A percentile compares a stretch with the other conserved stretches of the same genome.
Conservation (phyloP, 2,113 vertebrate species). For the Embiotoca jacksoni region DNA sequence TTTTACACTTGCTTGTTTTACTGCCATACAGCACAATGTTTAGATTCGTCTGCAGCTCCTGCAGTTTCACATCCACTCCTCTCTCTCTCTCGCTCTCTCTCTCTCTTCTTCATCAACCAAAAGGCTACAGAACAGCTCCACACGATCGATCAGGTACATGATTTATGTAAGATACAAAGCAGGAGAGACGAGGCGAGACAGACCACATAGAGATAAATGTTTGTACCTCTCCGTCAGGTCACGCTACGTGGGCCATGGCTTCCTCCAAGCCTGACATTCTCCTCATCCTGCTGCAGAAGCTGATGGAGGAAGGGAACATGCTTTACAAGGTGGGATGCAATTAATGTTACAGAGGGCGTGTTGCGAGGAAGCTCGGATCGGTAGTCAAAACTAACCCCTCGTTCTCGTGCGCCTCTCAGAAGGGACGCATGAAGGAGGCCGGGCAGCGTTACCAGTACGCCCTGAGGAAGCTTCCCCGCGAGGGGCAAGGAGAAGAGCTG, state of each 20-base stretch:
- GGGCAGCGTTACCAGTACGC: conserved; percentile 98
- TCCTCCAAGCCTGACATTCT: conserved; percentile 98
- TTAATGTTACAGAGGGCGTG: not conserved
- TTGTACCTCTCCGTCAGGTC: conserved; percentile 85
- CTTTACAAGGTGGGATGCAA: conserved; percentile 91
- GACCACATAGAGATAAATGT: conserved; percentile 52
- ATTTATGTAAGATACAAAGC: conserved; percentile 64
- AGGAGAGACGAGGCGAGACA: conserved; percentile 19
- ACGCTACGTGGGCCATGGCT: conserved; percentile 99
- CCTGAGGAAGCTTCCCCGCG: conserved; percentile 93
- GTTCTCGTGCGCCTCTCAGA: conserved; percentile 81
- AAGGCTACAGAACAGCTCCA: conserved; percentile 85
- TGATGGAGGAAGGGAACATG: conserved; percentile 98
- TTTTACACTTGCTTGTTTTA: conserved; percentile 3
- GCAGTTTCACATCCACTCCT: conserved; percentile 45
- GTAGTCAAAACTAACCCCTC: not conserved
- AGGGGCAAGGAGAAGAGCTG: conserved; percentile 94
- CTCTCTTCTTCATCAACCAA: conserved; percentile 46
- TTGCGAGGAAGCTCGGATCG: not conserved
- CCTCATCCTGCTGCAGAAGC: conserved; percentile 97
- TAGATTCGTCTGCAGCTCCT: conserved; percentile 13
- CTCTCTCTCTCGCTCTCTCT: conserved; percentile 31
- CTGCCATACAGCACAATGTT: conserved; percentile 13
- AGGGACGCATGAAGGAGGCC: conserved; percentile 98
- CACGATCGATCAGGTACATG: conserved; percentile 87